These are phyloP conservation scores for Sebastes dallii DNA, from an alignment of 2,797 vertebrate genomes.

Conservation along the genomic window DNA sequence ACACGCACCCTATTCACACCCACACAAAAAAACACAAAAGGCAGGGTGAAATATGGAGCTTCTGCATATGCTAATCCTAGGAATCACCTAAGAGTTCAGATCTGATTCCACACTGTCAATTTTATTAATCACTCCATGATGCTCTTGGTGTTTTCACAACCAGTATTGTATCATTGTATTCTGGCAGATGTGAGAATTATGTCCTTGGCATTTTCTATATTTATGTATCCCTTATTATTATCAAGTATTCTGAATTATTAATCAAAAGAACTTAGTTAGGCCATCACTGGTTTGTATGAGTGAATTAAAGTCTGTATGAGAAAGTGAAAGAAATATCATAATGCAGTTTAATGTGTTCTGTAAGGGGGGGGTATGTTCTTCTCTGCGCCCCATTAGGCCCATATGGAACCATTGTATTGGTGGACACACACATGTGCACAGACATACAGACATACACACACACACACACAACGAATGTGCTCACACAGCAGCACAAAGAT, in stretches of 20 bases:
- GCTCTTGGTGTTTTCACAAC: not conserved
- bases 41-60: conserved; percentile 30
- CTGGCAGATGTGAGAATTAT: not conserved
- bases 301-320: conserved; percentile 13
- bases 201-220: not conserved
- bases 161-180: conserved; percentile 4
- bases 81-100: conserved; percentile 31
- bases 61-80: conserved; percentile 37
- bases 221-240: not conserved
- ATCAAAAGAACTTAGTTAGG: conserved; percentile 17
- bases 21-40: conserved; percentile 48
- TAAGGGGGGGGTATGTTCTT: conserved; percentile 13
- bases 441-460: not conserved
- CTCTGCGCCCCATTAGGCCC: conserved; percentile 63
- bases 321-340: conserved; percentile 26
- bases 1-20: conserved; percentile 40
- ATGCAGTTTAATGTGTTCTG: conserved; percentile 29
- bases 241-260: conserved; percentile 32
- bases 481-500: conserved; percentile 25
- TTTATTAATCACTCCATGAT: conserved; percentile 35
- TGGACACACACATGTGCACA: conserved; percentile 14
- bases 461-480: not conserved
- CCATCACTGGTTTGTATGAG: conserved; percentile 6
- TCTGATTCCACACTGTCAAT: conserved; percentile 14
- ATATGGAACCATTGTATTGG: conserved; percentile 54